Evolutionary conservation across 2,888 invertebrate species (phyloP).

Genomic region (Diogma glabrata): DNA sequence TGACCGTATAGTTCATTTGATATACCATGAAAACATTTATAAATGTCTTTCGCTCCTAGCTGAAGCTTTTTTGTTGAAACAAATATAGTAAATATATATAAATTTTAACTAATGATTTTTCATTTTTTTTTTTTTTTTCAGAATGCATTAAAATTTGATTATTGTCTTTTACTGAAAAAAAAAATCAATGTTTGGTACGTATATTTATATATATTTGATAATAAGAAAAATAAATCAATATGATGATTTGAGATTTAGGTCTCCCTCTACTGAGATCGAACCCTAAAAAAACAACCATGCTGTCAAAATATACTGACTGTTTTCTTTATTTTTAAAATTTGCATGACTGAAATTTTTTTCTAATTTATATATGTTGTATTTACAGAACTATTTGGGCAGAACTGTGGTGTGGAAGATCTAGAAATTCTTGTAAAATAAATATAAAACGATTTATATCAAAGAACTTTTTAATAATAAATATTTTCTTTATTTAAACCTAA

Average conservation of each 20-base stretch:
- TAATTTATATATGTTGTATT: no score
- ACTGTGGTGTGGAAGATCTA: no score
- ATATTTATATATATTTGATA: neutral
- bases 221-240: neutral
- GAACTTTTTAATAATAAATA: no score
- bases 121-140: no score
- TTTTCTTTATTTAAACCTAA: no score
- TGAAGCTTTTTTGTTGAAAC: slow-evolving; percentile 17
- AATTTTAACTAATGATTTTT: neutral
- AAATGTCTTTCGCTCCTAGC: slow-evolving; percentile 33
- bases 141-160: no score
- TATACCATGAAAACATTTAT: slow-evolving; percentile 23
- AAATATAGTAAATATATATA: neutral
- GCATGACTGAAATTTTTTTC: no score
- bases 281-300: slow-evolving; percentile 13
- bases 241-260: slow-evolving; percentile 8
- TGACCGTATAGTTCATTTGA: slow-evolving; percentile 36
- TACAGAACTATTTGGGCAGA: no score
- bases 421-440: no score
- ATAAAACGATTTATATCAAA: no score
- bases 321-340: no score
- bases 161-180: neutral
- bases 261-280: slow-evolving; percentile 16
- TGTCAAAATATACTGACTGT: slow-evolving; percentile 11
- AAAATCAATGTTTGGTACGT: neutral